Base-by-base conservation (phyloP, 2,797 vertebrate species). In the Cryptoprocta ferox region DNA sequence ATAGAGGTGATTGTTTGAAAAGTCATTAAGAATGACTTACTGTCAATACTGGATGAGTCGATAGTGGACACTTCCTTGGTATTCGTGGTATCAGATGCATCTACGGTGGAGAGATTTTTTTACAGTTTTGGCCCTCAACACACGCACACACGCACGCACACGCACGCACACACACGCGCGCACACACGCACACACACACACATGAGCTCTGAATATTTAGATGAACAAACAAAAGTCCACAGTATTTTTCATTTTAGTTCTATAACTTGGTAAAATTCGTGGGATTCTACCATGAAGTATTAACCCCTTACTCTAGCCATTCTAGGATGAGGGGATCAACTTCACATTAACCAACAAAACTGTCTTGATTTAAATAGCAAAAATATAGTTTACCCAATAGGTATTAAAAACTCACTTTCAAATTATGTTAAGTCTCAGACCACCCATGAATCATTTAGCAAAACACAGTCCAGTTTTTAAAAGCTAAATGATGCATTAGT, bases 401-500 rank as follows among this genome's bases (percentile, higher is more conserved):
- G 45, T 82, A 80, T 89, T 93, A 61, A 63, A 91, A 85, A 39
- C 50, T 92, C 75, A 86, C 80, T 93, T 94, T 92, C 48, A 92
- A 96, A 71, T 70, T 95, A 15, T 86, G 66, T 89, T 82, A 97
- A 82, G 37, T 50, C 66, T 93, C 61, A 89, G 83, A 87, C n/a
- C 83, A 92, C 95, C 75, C 63, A 94, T 50, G 79, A 94, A 48
- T 97, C 95, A 76, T 96, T 93, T 94, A 73, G 96, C 89, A 81
- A 96, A 66, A 73, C 42, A 83, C 91, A 79, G 32, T 78, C 80
- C n/a, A 28, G 30, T 70, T 95, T 94, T 85, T 45, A 73, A 96
- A 96, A 94, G 73, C 93, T 95, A 90, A 96, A 39, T 97, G 96
- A 81, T 95, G 50, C 91, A 89, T 96, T 84, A 61, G 76, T 97